Evolutionary conservation across 2,113 vertebrate species (phyloP).

Genomic region (Todiramphus chloris): DNA sequence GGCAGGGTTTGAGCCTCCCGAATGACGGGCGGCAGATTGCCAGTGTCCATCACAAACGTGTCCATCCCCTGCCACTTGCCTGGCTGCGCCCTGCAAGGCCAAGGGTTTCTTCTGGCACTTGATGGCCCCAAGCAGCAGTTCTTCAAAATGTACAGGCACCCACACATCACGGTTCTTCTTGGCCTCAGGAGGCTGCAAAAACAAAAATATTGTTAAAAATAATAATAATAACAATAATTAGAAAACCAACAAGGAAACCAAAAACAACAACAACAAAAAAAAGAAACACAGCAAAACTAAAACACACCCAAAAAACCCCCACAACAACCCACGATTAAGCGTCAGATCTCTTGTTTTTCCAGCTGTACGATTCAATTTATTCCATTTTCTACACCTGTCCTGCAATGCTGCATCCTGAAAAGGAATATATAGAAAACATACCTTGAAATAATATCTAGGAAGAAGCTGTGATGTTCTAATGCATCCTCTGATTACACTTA

Average conservation of each 20-base stretch:
- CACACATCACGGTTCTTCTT: neutral
- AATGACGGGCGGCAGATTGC: neutral
- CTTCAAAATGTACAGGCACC: neutral
- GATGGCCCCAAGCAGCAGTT: neutral
- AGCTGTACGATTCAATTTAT: neutral
- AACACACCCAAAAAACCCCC: neutral
- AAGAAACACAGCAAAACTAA: too few species aligned
- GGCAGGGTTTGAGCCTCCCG: neutral
- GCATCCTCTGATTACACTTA: neutral
- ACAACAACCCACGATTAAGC: neutral
- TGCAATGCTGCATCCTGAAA: neutral
- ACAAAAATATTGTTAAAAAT: neutral
- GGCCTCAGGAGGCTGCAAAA: neutral
- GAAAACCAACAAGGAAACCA: neutral
- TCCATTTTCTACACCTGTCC: neutral
- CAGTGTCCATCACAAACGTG: rapidly evolving
- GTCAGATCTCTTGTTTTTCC: neutral
- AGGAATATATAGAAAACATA: neutral
- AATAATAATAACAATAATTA: too few species aligned
- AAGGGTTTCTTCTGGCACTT: neutral
- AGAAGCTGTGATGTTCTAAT: neutral
- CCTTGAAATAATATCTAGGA: neutral
- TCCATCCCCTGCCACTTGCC: neutral
- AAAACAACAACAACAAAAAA: neutral
- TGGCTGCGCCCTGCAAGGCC: neutral